Percentiles rank a stretch among this genome's conserved stretches.
Conservation (phyloP, 2,888 invertebrate genomes). For the Leucoma salicis region DNA sequence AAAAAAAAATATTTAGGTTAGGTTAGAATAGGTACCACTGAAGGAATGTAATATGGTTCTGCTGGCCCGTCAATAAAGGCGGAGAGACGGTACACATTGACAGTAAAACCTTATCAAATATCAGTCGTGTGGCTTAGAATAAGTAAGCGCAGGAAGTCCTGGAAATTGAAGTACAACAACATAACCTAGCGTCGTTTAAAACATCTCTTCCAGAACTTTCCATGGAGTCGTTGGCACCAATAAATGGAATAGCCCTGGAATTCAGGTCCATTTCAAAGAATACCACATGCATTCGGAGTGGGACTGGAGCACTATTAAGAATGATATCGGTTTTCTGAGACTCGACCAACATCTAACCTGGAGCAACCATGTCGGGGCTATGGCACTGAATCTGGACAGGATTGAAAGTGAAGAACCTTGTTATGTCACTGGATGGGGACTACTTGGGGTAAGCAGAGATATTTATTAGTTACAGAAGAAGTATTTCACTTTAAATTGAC, state of each 20-base stretch:
- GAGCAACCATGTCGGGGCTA: constrained; percentile 13
- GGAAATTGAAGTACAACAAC: too few species aligned
- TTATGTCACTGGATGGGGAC: constrained; percentile 49
- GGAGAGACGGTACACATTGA: too few species aligned
- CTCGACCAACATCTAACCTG: constrained; percentile 13
- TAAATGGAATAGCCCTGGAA: constrained; percentile 32
- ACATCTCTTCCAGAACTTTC: constrained; percentile 16
- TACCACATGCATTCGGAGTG: constrained; percentile 39
- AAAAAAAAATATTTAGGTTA: too few species aligned
- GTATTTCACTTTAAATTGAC: not conserved
- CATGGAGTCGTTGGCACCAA: constrained; percentile 39
- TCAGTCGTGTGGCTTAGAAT: too few species aligned
- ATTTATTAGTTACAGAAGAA: not conserved
- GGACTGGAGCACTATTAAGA: constrained; percentile 32
- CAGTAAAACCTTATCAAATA: too few species aligned
- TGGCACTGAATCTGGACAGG: constrained; percentile 23
- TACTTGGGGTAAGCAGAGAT: constrained; percentile 20
- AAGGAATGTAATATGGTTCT: too few species aligned
- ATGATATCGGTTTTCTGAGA: constrained; percentile 40
- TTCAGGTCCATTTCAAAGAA: constrained; percentile 20
- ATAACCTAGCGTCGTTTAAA: too few species aligned
- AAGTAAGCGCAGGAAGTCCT: too few species aligned
- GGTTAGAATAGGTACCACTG: too few species aligned
- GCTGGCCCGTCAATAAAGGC: too few species aligned
- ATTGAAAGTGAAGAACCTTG: constrained; percentile 20